Base-by-base conservation (phyloP, 1,140 invertebrate genomes). In the Protaetia brevitarsis region DNA sequence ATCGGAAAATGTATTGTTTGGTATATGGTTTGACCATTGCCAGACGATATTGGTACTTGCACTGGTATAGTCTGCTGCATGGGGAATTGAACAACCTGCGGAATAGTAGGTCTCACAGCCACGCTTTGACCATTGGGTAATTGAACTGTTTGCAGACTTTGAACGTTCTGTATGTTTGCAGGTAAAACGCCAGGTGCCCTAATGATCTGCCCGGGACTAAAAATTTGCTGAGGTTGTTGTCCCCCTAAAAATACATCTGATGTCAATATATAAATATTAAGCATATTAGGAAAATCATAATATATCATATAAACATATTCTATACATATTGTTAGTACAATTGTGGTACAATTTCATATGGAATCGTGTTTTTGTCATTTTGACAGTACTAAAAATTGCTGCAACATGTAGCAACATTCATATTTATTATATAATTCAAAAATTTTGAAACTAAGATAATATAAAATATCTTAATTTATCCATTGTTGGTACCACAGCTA, bases 1-100 rank as follows among this genome's bases (percentile, higher is more conserved):
- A 95, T 83, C 0, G 94, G 94, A 72, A 97, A 88, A 78, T 97
- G 94, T 1, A 96, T 88, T 0, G 94, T 96, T 76, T 97, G 94
- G 77, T 94, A 94, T 61, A 96, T 87, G 0, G 94, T 96, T 78
- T 97, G 94, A 0, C 95, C 95, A 79, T 91, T 92, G 13, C 87
- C 87, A 5, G 91, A 88, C 66, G 92, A 91, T 63, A 97, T 93
- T 1, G 95, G 95, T 36, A 96, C 89, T 81, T 96, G 94, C 11
- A 97, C 91, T 0, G 94, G 93, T 41, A 97, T 92, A 13, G 91
- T 91, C 76, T 93, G 91, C 77, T 92, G 89, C 79, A 94, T 84
- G 7, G 88, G 88, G 70, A 94, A 87, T 76, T 94, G 92, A 3
- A 94, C 77, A 1, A 90, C 79, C 76, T 90, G 89, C 11, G 72